phyloP scores from a whole-genome alignment of 2,113 vertebrate genomes.

The Perca fluviatilis region DNA sequence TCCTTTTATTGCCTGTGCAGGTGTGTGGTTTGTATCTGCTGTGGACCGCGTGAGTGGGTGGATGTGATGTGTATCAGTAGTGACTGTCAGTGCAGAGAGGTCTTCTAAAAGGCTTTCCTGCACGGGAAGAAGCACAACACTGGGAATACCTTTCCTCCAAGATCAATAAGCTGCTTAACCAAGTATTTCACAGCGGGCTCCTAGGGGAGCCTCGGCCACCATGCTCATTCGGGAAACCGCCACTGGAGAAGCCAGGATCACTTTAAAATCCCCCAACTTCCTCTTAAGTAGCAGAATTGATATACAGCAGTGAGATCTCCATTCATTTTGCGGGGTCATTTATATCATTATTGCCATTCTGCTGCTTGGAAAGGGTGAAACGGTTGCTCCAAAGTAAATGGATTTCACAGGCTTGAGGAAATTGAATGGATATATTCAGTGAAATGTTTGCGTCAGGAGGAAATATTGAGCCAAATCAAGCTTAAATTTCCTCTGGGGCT shows the following conservation, averaged over 20 bases:
- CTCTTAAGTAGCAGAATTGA: constrained; percentile 58
- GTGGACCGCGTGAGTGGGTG: constrained; percentile 54
- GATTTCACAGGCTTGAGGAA: constrained; percentile 52
- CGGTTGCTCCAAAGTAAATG: constrained; percentile 46
- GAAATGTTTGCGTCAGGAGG: constrained; percentile 60
- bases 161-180: constrained; percentile 80
- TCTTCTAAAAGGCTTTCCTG: constrained; percentile 61
- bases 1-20: constrained; percentile 10
- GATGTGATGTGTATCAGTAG: constrained; percentile 65
- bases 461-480: constrained; percentile 53
- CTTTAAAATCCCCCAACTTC: constrained; percentile 43
- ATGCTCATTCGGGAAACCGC: background rate
- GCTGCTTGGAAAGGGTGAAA: constrained; percentile 16
- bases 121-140: constrained; percentile 39
- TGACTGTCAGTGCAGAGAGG: constrained; percentile 51
- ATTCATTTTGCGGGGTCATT: constrained; percentile 65
- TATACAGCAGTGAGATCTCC: constrained; percentile 48
- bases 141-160: constrained; percentile 67
- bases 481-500: constrained; percentile 45
- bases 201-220: constrained; percentile 31
- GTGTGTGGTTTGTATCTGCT: constrained; percentile 35
- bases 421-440: constrained; percentile 65
- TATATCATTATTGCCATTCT: constrained; percentile 66
- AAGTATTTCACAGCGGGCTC: constrained; percentile 67
- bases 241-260: background rate